phyloP scores from a whole-genome alignment of 2,888 invertebrate species.

The Synergus laeviventris region DNA sequence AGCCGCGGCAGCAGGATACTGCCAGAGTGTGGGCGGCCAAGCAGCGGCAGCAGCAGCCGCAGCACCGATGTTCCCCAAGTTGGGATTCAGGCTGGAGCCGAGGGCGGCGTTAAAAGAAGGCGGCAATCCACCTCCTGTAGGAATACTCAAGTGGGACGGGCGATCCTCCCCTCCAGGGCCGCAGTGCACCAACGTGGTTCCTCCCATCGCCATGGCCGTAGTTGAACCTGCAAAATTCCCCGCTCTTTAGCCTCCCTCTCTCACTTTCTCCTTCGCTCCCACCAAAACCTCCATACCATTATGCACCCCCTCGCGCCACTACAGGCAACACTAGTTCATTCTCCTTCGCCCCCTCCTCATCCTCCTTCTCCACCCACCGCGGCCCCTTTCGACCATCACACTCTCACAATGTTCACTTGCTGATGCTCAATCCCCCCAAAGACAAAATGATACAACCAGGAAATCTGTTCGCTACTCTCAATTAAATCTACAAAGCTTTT shows the following conservation, averaged over 20 bases:
- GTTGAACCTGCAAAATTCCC: constrained; percentile 79
- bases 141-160: constrained; percentile 78
- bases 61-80: constrained; percentile 64
- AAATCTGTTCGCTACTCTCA: neutral
- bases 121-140: constrained; percentile 68
- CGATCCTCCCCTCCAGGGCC: constrained; percentile 80
- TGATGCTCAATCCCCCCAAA: constrained; percentile 14
- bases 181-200: constrained; percentile 81
- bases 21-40: constrained; percentile 86
- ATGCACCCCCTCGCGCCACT: constrained; percentile 7
- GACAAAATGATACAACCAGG: constrained; percentile 12
- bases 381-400: constrained; percentile 39
- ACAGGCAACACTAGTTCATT: neutral
- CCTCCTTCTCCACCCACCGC: constrained; percentile 34
- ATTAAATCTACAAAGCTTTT: neutral
- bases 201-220: constrained; percentile 83
- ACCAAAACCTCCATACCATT: constrained; percentile 24
- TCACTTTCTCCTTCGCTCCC: constrained; percentile 42
- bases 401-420: constrained; percentile 26
- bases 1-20: constrained; percentile 80
- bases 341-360: constrained; percentile 30
- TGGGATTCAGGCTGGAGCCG: constrained; percentile 66
- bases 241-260: constrained; percentile 43
- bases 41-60: constrained; percentile 78
- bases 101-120: constrained; percentile 77